phyloP scores from a whole-genome alignment of 2,888 invertebrate species.

The Chaetogeoica ovagalla region DNA sequence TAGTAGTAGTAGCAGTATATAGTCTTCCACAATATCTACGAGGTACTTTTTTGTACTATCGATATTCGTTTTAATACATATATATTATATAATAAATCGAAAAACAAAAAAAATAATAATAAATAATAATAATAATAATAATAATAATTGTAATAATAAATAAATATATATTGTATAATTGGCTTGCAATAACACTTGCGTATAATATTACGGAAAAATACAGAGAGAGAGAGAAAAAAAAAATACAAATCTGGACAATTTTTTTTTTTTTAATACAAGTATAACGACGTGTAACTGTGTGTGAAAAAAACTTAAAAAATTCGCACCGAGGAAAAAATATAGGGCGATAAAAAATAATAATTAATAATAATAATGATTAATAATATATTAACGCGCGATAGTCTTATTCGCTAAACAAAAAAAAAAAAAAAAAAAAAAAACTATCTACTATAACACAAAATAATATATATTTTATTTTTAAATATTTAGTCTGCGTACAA shows the following conservation, averaged over 20 bases:
- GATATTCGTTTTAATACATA: constrained; percentile 38
- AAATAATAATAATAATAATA: constrained; percentile 36
- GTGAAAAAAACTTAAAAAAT: constrained; percentile 49
- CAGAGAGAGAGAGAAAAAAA: neutral
- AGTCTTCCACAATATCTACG: constrained; percentile 52
- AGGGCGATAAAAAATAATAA: constrained; percentile 48
- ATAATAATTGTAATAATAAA: constrained; percentile 34
- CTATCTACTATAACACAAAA: constrained; percentile 26
- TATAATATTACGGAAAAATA: constrained; percentile 9
- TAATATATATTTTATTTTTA: neutral
- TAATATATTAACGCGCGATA: neutral
- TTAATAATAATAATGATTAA: neutral
- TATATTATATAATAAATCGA: constrained; percentile 18
- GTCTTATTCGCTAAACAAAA: constrained; percentile 17
- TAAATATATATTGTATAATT: constrained; percentile 33
- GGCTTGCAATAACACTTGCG: constrained; percentile 11
- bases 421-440: neutral
- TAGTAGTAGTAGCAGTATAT: constrained; percentile 34
- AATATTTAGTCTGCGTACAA: no score
- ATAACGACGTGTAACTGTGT: neutral
- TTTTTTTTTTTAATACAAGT: neutral
- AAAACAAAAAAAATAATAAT: constrained; percentile 36
- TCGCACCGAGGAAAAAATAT: constrained; percentile 37
- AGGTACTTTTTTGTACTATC: constrained; percentile 53
- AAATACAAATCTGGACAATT: neutral